phyloP scores from a whole-genome alignment of 1,140 invertebrate species.

The Aphelinus atriplicis region DNA sequence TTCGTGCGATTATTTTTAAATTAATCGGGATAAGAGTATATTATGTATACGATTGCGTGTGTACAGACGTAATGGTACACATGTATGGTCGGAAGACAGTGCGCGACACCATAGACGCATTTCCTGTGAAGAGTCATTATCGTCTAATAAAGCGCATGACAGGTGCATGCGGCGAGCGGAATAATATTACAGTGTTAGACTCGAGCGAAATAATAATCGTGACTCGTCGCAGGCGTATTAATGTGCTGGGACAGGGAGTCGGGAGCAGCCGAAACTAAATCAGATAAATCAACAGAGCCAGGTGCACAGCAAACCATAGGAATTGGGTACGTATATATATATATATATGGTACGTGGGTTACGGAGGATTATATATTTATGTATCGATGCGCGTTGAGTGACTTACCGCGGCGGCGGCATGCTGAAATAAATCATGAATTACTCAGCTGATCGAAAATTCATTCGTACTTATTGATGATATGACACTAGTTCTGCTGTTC shows the following conservation, averaged over 20 bases:
- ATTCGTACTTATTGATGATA: too few species aligned
- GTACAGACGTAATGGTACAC: too few species aligned
- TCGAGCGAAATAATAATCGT: neutral
- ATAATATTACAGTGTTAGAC: neutral
- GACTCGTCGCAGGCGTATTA: conserved; percentile 23
- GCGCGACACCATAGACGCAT: neutral
- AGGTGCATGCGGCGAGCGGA: conserved; percentile 9
- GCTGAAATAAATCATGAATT: conserved; percentile 67
- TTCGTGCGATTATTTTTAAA: too few species aligned
- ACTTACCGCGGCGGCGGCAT: conserved; percentile 78
- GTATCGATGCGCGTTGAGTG: conserved; percentile 26
- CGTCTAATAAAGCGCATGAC: neutral
- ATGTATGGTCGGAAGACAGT: too few species aligned
- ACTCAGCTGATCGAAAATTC: conserved; percentile 7
- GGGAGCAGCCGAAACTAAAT: conserved; percentile 8
- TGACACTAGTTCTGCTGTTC: too few species aligned
- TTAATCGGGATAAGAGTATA: too few species aligned
- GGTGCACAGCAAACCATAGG: conserved; percentile 15
- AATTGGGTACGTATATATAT: neutral
- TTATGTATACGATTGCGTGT: too few species aligned
- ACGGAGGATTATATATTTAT: neutral
- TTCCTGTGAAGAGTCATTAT: conserved; percentile 4
- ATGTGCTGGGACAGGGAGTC: conserved; percentile 3
- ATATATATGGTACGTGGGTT: neutral
- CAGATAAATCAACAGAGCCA: neutral